These are phyloP conservation scores for Mycalesis mineus DNA, from an alignment of 2,888 invertebrate species.

Conservation along the genomic window DNA sequence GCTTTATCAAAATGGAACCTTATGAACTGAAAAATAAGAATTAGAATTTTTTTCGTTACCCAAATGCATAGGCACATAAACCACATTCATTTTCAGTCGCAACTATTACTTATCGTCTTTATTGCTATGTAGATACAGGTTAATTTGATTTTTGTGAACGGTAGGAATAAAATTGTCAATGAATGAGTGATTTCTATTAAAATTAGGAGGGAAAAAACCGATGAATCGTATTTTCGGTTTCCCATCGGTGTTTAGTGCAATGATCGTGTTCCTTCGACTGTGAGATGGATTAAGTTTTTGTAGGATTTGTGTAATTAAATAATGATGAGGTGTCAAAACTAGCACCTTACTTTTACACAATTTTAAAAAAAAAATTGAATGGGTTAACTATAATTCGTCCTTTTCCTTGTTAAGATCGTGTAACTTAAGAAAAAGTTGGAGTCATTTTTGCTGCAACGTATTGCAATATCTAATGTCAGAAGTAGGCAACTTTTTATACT, in stretches of 20 bases:
- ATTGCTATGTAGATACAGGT: background rate
- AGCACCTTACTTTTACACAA: too few relatives aligned
- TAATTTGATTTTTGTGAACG: background rate
- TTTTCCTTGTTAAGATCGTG: too few relatives aligned
- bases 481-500: too few relatives aligned
- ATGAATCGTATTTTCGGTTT: conserved; percentile 61
- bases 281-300: conserved; percentile 69
- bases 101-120: background rate
- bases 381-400: too few relatives aligned
- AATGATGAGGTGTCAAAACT: conserved; percentile 6
- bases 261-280: conserved; percentile 40
- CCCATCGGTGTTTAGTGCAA: conserved; percentile 54
- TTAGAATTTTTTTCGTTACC: background rate
- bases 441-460: too few relatives aligned
- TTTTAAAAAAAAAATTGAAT: too few relatives aligned
- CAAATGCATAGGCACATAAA: background rate
- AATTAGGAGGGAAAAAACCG: conserved; percentile 49
- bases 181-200: conserved; percentile 49
- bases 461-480: too few relatives aligned
- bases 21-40: conserved; percentile 9
- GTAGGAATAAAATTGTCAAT: background rate
- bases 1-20: conserved; percentile 2
- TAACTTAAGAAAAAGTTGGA: too few relatives aligned
- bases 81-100: background rate
- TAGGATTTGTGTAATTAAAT: conserved; percentile 28